A percentile compares a stretch with the other conserved stretches of the same genome.
These are phyloP conservation scores for Vollenhovia emeryi DNA, from an alignment of 1,140 invertebrate species.

Conservation along the genomic window DNA sequence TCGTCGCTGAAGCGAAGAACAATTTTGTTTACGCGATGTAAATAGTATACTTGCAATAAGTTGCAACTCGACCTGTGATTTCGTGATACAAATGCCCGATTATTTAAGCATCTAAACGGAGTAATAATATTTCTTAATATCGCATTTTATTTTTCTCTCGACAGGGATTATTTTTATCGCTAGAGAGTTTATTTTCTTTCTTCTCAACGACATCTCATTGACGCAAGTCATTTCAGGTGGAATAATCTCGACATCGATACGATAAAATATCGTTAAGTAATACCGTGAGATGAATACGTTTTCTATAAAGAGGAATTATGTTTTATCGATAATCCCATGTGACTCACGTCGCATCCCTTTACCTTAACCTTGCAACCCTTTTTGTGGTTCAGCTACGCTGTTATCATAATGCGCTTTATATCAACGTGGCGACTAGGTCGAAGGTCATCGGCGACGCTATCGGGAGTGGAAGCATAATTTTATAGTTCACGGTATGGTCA, in stretches of 20 bases:
- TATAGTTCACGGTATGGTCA: conserved; percentile 39
- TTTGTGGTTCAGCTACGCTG: conserved; percentile 16
- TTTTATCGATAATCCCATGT: conserved; percentile 43
- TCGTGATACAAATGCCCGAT: not conserved
- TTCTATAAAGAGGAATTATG: conserved; percentile 1
- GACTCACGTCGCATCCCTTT: conserved; percentile 7
- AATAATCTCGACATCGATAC: not conserved
- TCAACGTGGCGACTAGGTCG: conserved; percentile 18
- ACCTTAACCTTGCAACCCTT: conserved; percentile 12
- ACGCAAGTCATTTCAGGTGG: not conserved
- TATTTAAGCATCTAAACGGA: not conserved
- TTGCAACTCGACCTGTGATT: not conserved
- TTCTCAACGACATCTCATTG: not conserved
- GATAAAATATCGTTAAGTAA: conserved; percentile 27
- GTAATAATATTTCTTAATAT: not conserved
- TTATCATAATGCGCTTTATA: conserved; percentile 39
- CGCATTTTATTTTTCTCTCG: not conserved
- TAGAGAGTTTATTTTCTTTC: not conserved
- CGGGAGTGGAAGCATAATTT: conserved; percentile 38
- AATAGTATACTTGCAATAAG: not conserved
- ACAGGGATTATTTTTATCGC: not conserved
- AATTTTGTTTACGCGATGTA: not conserved
- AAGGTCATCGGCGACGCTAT: conserved; percentile 54
- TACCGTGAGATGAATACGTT: not conserved
- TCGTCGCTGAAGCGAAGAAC: not conserved